Evolutionary conservation across 1,140 invertebrate species (phyloP).

Genomic region (Drosophila equinoxialis): DNA sequence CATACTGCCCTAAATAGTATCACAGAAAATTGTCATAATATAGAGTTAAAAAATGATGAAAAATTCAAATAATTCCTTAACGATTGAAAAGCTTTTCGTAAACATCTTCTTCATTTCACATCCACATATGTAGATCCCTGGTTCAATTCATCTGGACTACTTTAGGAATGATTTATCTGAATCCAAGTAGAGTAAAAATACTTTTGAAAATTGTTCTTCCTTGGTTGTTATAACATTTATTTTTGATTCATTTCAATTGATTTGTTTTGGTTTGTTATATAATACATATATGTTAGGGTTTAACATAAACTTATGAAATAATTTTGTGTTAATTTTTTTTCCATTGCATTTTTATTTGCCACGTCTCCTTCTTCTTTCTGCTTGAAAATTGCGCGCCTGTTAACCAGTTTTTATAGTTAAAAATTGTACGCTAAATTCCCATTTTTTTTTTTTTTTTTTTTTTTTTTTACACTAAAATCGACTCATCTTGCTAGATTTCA

Average conservation of each 20-base stretch:
- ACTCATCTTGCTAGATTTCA: conserved; percentile 62
- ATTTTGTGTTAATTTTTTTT: not conserved
- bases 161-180: too few relatives aligned
- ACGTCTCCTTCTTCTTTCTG: conserved; percentile 18
- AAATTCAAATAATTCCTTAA: too few relatives aligned
- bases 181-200: not conserved
- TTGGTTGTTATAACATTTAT: conserved; percentile 57
- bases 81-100: too few relatives aligned
- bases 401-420: conserved; percentile 61
- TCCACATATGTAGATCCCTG: too few relatives aligned
- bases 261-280: not conserved
- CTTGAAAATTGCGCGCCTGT: conserved; percentile 59
- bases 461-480: conserved; percentile 75
- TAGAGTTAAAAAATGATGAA: too few relatives aligned
- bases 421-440: conserved; percentile 69
- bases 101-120: too few relatives aligned
- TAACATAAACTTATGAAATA: conserved; percentile 7
- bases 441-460: conserved; percentile 43
- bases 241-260: conserved; percentile 23
- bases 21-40: too few relatives aligned
- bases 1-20: too few relatives aligned
- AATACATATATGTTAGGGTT: conserved; percentile 14
- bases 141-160: too few relatives aligned
- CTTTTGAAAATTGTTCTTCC: not conserved
- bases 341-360: not conserved